A percentile compares a stretch with the other conserved stretches of the same genome.
Conservation (phyloP, 2,888 invertebrate species). For the Sthenelais limicola region DNA sequence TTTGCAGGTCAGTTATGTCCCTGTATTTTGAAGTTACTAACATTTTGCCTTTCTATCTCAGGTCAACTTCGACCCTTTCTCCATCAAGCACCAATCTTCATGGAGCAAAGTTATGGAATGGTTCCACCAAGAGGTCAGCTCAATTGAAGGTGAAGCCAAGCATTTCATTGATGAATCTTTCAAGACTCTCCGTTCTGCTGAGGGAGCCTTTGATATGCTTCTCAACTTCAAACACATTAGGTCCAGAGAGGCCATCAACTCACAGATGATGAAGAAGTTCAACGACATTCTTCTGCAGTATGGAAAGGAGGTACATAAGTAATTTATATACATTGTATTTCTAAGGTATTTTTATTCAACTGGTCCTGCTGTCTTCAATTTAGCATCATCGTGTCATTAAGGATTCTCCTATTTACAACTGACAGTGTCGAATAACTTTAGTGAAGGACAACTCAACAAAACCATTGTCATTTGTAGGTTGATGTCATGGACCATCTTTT, state of each 20-base stretch:
- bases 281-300: constrained; percentile 89
- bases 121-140: constrained; percentile 82
- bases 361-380: too few relatives aligned
- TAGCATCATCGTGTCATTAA: too few relatives aligned
- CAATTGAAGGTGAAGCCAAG: constrained; percentile 86
- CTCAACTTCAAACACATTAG: constrained; percentile 85
- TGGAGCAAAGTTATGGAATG: constrained; percentile 88
- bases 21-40: too few relatives aligned
- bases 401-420: too few relatives aligned
- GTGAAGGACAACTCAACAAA: too few relatives aligned
- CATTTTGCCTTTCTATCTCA: constrained; percentile 71
- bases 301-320: constrained; percentile 81
- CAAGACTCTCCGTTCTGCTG: constrained; percentile 83
- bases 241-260: constrained; percentile 82
- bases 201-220: constrained; percentile 85
- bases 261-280: constrained; percentile 85
- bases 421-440: too few relatives aligned
- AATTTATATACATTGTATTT: too few relatives aligned
- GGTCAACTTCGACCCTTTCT: constrained; percentile 88
- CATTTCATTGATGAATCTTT: constrained; percentile 90
- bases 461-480: constrained; percentile 77
- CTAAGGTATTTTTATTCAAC: too few relatives aligned
- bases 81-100: constrained; percentile 83
- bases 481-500: constrained; percentile 74
- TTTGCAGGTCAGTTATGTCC: too few relatives aligned